A percentile compares a stretch with the other conserved stretches of the same genome.
phyloP scores from a whole-genome alignment of 2,888 invertebrate genomes.

The Polydrusus pterygomalis region DNA sequence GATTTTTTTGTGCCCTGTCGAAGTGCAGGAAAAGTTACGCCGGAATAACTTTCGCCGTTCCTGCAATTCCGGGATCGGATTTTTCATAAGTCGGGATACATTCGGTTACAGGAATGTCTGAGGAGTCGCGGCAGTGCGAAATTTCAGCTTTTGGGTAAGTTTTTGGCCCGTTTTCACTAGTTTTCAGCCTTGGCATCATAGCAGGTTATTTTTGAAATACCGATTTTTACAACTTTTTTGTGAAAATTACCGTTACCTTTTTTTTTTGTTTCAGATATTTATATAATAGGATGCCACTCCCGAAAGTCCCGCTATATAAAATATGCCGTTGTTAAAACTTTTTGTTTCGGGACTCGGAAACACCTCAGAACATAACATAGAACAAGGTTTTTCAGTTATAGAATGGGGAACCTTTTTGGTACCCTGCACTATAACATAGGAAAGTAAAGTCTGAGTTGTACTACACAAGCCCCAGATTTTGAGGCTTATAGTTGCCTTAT shows the following conservation, averaged over 20 bases:
- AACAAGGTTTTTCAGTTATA: slow-evolving; percentile 8
- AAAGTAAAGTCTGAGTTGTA: slow-evolving; percentile 3
- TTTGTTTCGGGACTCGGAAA: neutral
- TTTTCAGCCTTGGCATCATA: too few relatives aligned
- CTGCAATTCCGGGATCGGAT: neutral
- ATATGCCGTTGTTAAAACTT: neutral
- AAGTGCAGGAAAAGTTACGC: neutral
- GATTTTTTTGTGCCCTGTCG: neutral
- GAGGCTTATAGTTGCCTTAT: neutral
- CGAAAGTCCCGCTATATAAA: too few relatives aligned
- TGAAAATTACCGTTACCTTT: too few relatives aligned
- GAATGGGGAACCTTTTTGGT: neutral
- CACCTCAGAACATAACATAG: neutral
- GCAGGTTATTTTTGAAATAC: too few relatives aligned
- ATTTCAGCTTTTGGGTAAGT: neutral
- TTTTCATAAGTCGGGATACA: neutral
- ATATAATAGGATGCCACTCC: too few relatives aligned
- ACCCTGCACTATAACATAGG: slow-evolving; percentile 3
- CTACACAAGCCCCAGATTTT: neutral
- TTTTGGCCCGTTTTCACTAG: neutral
- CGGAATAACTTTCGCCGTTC: slow-evolving; percentile 6
- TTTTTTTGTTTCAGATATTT: too few relatives aligned
- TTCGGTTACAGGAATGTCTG: neutral
- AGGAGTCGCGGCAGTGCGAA: neutral
- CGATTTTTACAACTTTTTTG: too few relatives aligned